Evolutionary conservation across 2,888 invertebrate species (phyloP).

Genomic region (Drosophila pullipes): DNA sequence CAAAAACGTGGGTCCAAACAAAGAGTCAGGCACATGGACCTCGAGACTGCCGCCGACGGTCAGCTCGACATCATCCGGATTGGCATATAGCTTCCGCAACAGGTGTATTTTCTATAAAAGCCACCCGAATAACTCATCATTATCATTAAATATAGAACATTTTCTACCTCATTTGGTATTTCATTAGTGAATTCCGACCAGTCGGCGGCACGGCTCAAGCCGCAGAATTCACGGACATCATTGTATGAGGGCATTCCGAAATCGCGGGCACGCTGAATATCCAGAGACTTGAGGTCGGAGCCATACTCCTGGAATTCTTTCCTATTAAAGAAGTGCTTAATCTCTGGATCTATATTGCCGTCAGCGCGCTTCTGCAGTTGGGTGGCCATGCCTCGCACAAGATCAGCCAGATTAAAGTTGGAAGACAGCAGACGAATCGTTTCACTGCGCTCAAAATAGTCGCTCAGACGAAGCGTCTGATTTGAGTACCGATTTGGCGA

Average conservation of each 20-base stretch:
- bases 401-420: conserved; percentile 87
- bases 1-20: conserved; percentile 90
- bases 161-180: conserved; percentile 88
- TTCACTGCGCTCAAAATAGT: conserved; percentile 70
- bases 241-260: conserved; percentile 78
- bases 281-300: conserved; percentile 85
- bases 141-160: not conserved
- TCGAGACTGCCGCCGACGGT: conserved; percentile 90
- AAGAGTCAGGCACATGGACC: conserved; percentile 87
- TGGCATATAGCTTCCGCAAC: conserved; percentile 87
- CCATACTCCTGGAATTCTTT: conserved; percentile 86
- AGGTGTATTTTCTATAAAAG: conserved; percentile 87
- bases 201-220: conserved; percentile 68
- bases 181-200: conserved; percentile 86
- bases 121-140: not conserved
- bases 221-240: conserved; percentile 76
- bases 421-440: conserved; percentile 80
- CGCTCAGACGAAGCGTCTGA: conserved; percentile 76
- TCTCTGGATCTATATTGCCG: conserved; percentile 88
- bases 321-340: conserved; percentile 79
- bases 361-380: conserved; percentile 91
- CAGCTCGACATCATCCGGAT: conserved; percentile 90
- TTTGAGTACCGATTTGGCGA: conserved; percentile 69
- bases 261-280: conserved; percentile 81
- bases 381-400: conserved; percentile 90